phyloP scores from a whole-genome alignment of 2,797 vertebrate genomes.

The Sebastes miniatus region DNA sequence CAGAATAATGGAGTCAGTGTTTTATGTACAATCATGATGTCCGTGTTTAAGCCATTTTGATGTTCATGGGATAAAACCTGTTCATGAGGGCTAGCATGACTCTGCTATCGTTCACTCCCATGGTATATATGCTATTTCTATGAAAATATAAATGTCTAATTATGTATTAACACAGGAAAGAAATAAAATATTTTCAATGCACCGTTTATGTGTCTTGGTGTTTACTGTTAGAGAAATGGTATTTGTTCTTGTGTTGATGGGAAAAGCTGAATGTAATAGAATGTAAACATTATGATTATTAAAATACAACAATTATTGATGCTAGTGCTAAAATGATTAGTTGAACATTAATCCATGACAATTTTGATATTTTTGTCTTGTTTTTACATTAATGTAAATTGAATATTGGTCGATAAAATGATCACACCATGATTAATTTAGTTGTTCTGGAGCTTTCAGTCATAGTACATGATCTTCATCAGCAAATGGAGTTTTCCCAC shows the following conservation, averaged over 20 bases:
- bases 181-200: conserved; percentile 86
- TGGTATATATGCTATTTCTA: conserved; percentile 81
- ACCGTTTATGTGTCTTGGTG: conserved; percentile 24
- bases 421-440: background rate
- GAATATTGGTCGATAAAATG: background rate
- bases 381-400: background rate
- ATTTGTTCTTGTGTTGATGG: background rate
- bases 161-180: conserved; percentile 79
- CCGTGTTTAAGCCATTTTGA: conserved; percentile 77
- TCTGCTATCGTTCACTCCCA: conserved; percentile 80
- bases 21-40: conserved; percentile 78
- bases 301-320: background rate
- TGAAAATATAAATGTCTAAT: conserved; percentile 82
- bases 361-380: background rate
- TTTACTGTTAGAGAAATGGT: background rate
- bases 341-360: background rate
- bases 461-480: background rate
- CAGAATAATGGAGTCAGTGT: conserved; percentile 77
- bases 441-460: background rate
- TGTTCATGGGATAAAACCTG: conserved; percentile 81
- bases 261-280: background rate
- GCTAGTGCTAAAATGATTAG: background rate
- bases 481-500: background rate
- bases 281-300: too few relatives aligned
- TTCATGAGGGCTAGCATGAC: conserved; percentile 83